A percentile compares a stretch with the other conserved stretches of the same genome.
Conservation (phyloP, 1,140 invertebrate species). For the Brachionus rubens region DNA sequence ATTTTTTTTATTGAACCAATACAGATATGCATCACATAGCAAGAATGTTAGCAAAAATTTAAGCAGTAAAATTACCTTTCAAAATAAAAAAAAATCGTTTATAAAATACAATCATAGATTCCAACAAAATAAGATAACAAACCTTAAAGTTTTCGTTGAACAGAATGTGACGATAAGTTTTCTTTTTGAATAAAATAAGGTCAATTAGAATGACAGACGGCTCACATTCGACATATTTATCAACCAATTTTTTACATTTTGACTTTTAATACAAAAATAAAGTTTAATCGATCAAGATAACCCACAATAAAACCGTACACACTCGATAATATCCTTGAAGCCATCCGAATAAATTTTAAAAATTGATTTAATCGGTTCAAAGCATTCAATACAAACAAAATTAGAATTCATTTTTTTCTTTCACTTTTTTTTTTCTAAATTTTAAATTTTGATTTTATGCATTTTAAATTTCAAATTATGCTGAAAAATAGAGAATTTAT, state of each 20-base stretch:
- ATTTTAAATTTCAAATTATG: neutral
- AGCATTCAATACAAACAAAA: slow-evolving; percentile 40
- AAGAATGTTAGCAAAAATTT: slow-evolving; percentile 27
- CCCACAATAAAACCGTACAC: neutral
- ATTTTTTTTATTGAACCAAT: slow-evolving; percentile 44
- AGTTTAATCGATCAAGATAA: neutral
- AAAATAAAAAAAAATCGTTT: neutral
- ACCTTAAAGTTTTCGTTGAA: slow-evolving; percentile 24
- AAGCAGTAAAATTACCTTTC: neutral
- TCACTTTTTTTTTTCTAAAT: neutral
- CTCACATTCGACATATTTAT: slow-evolving; percentile 40
- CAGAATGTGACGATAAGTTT: slow-evolving; percentile 36
- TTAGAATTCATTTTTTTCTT: slow-evolving; percentile 8
- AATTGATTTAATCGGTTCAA: neutral
- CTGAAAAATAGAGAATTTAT: neutral
- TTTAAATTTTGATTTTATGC: neutral
- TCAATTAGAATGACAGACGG: slow-evolving; percentile 5
- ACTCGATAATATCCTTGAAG: slow-evolving; percentile 28
- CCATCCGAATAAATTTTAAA: slow-evolving; percentile 43
- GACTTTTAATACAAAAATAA: neutral
- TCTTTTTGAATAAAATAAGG: slow-evolving; percentile 26
- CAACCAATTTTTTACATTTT: slow-evolving; percentile 27
- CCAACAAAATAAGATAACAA: neutral
- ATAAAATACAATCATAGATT: neutral
- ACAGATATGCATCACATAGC: slow-evolving; percentile 43